Base-by-base conservation (phyloP, 1,140 invertebrate species). In the Drosophila nigrodunni region DNA sequence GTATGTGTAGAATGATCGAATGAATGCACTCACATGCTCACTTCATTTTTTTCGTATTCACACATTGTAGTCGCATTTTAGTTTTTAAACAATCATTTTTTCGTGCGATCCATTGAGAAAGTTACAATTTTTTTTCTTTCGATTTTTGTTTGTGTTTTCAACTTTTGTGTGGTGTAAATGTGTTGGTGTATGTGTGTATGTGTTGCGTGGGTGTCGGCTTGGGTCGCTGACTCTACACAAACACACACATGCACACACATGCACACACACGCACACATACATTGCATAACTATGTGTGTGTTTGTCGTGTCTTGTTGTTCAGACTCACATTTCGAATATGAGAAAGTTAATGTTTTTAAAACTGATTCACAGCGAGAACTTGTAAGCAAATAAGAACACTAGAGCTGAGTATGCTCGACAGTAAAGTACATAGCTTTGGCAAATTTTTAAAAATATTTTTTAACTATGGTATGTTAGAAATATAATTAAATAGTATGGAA, bases 81-180 rank as follows among this genome's bases (percentile, higher is more conserved):
- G 2, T 55, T 13, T n/a, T 60, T 30, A 30, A 30, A 30, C 25
- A 59, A 61, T 35, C 3, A n/a, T 77, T 59, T 62, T 62, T 74
- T 58, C 46, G 59, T 80, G 68, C 50, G 64, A 71, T 75, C 69
- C 81, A 80, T 85, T 85, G 82, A 80, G 78, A 85, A 85, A 85
- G 81, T 87, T 30, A 30, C 25, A 30, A 30, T 30, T 3, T 30
- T 86, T 47, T 15, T 62, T 78, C 60, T 61, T 60, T 41, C 9
- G 10, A 11, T 11, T 43, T 43, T 43, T 43, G 11, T 43, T 43
- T 41, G 18, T 46, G 54, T 54, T 41, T 39, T 57, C 37, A 55
- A 61, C 47, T 62, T 55, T 50, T 67, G 61, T 73, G 46, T 73
- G 46, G 35, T 25, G 21, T 3, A 11, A 35, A 18, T 57, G 21